These are phyloP conservation scores for Lymantria monacha DNA, from an alignment of 2,888 invertebrate species.

Conservation along the genomic window DNA sequence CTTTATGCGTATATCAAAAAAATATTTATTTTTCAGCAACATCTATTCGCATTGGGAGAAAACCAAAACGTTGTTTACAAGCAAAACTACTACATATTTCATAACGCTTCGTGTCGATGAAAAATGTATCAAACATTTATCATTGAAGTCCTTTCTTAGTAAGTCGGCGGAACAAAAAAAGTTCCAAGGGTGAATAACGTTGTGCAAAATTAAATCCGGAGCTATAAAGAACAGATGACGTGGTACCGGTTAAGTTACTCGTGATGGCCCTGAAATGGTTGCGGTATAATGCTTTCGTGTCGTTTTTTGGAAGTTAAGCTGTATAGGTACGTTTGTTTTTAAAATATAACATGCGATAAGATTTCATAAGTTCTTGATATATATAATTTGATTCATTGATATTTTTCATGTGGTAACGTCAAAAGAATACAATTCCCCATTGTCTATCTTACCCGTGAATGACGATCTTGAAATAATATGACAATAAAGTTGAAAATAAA, in stretches of 20 bases:
- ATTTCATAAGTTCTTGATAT: too few relatives aligned
- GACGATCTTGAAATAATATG: too few relatives aligned
- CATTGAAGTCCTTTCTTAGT: conserved; percentile 63
- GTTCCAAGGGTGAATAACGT: conserved; percentile 74
- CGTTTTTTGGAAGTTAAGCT: not conserved
- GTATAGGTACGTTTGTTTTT: too few relatives aligned
- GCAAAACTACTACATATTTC: conserved; percentile 14
- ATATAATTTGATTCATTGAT: too few relatives aligned
- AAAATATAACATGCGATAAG: too few relatives aligned
- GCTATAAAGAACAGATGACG: conserved; percentile 78
- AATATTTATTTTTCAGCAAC: not conserved
- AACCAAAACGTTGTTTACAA: conserved; percentile 11
- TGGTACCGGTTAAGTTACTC: conserved; percentile 46
- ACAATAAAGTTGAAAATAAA: too few relatives aligned
- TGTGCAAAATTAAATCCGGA: conserved; percentile 72
- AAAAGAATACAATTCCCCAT: too few relatives aligned
- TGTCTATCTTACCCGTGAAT: too few relatives aligned
- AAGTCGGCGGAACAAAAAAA: conserved; percentile 64
- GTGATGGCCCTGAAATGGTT: conserved; percentile 3
- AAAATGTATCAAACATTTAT: conserved; percentile 76
- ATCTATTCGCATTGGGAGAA: not conserved
- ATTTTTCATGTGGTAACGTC: too few relatives aligned
- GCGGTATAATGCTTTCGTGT: conserved; percentile 1
- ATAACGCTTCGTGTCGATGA: conserved; percentile 46
- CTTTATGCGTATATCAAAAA: not conserved